Evolutionary conservation across 2,797 vertebrate genomes (phyloP), one percentile per base, ranked within the genome.

Genomic region (Glossophaga mutica): DNA sequence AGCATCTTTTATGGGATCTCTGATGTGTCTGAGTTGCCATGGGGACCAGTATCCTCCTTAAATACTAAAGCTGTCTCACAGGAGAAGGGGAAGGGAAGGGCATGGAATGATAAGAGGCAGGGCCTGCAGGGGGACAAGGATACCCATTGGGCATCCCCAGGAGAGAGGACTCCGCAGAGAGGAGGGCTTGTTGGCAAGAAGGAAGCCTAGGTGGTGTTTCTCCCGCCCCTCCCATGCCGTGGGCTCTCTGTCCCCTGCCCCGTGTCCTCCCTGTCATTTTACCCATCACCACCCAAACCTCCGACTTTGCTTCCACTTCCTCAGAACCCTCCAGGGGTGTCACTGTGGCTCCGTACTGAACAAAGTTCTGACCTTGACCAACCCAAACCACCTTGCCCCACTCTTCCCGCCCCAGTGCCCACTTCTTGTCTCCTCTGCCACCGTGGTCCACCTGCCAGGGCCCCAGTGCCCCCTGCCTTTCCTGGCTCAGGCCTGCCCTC

Each of bases 1-100:
- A 59, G 77, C 46, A 74, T 65, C 84, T 93, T 78, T 94, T 87
- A 90, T 67, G 94, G 34, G 86, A 44, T 90, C 39, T 87, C 42
- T 67, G 62, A 37, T 92, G 21, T 68, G 5, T 68, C 76, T 52
- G 70, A 73, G 94, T 97, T 96, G 76, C 68, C 44, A 62, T 76
- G 39, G 88, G 68, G 48, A 96, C 71, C 26, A 65, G 48, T 1
- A 71, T 19, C n/a, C 67, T 94, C 68, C 62, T 59, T 62, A 34
- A 74, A 93, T 50, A 34, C 50, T 2, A 52, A 74, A 73, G 71
- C 37, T 81, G 42, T 26, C 52, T 57, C 6, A 0, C 14, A 32
- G 14, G 21, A 42, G 8, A 52, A 59, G 26, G n/a, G 14, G 9
- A 1, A 44, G 34, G 34, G 39, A 39, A 70, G 71, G 37, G 26